A percentile compares a stretch with the other conserved stretches of the same genome.
phyloP scores from a whole-genome alignment of 2,113 vertebrate species.

The Saguinus midas region DNA sequence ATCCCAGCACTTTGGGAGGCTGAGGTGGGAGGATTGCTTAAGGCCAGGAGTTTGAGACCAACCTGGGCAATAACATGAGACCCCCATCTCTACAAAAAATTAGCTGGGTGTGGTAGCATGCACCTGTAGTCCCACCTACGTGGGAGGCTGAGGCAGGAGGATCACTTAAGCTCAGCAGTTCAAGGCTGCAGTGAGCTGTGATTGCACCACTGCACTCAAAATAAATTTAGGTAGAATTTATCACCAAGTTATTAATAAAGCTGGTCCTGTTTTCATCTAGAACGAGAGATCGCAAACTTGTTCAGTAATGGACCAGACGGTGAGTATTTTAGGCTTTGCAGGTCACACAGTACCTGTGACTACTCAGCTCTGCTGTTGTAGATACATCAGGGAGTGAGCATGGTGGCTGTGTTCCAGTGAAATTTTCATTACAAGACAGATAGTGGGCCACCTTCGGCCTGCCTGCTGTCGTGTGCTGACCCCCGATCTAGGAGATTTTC shows the following conservation, averaged over 20 bases:
- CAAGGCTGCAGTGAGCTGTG: too few relatives aligned
- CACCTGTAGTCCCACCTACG: too few relatives aligned
- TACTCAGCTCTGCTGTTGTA: neutral
- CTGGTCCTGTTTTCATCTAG: neutral
- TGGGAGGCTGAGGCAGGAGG: too few relatives aligned
- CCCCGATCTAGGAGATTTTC: neutral
- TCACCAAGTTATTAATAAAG: conserved; percentile 32
- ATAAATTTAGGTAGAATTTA: conserved; percentile 32
- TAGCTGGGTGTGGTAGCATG: too few relatives aligned
- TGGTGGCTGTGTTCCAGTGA: conserved; percentile 12
- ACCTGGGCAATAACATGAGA: too few relatives aligned
- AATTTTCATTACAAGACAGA: conserved; percentile 28
- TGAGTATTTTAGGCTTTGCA: conserved; percentile 21
- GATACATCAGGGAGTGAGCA: neutral
- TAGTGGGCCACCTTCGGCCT: neutral
- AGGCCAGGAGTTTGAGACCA: too few relatives aligned
- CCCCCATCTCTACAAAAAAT: too few relatives aligned
- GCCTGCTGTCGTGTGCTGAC: neutral
- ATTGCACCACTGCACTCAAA: neutral
- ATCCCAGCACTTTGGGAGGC: too few relatives aligned
- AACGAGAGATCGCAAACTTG: neutral
- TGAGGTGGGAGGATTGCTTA: too few relatives aligned
- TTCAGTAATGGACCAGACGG: neutral
- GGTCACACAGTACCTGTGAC: neutral
- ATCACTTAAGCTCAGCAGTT: too few relatives aligned